Conservation (phyloP, 1,140 invertebrate species). For the Metaphire vulgaris region DNA sequence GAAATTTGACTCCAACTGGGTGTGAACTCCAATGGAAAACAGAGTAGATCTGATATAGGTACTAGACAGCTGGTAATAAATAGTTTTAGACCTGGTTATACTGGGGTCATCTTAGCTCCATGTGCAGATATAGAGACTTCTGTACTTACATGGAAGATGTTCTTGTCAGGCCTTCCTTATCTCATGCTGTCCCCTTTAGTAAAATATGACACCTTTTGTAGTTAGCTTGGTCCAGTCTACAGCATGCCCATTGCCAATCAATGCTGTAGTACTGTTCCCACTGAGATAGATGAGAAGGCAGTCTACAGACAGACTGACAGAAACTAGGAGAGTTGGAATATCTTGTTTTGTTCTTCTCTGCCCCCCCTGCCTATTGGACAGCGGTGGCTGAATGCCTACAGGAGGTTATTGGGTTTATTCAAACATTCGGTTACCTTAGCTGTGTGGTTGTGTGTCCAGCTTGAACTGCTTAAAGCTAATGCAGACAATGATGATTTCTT, state of each 20-base stretch:
- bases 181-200: neutral
- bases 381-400: neutral
- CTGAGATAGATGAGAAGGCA: too few relatives aligned
- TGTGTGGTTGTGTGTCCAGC: neutral
- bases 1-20: too few relatives aligned
- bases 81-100: too few relatives aligned
- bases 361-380: neutral
- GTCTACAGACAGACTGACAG: too few relatives aligned
- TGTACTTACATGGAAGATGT: neutral
- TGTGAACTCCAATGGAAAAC: too few relatives aligned
- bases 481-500: too few relatives aligned
- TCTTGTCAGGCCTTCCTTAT: neutral
- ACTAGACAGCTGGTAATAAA: too few relatives aligned
- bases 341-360: neutral
- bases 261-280: too few relatives aligned
- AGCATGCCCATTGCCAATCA: neutral
- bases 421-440: neutral
- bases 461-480: too few relatives aligned
- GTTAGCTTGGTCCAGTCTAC: neutral
- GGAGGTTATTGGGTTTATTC: neutral
- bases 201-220: slow-evolving; percentile 3
- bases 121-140: neutral
- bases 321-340: neutral
- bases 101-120: too few relatives aligned
- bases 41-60: too few relatives aligned